Conservation (phyloP, 2,113 vertebrate genomes). For the Spilogale gracilis region DNA sequence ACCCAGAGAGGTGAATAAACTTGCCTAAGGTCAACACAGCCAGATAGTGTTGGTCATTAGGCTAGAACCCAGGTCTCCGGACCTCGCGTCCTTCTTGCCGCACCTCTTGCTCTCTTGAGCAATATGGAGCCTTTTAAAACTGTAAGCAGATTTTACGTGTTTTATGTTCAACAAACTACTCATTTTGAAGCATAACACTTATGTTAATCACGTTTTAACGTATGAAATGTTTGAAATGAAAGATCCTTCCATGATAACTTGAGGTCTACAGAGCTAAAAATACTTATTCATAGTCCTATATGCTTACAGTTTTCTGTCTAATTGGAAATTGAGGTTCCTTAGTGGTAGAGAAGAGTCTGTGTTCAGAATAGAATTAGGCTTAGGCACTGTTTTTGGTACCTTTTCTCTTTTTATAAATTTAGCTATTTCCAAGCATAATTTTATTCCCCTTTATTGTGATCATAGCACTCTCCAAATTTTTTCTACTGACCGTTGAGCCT, state of each 20-base stretch:
- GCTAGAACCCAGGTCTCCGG: background rate
- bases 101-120: background rate
- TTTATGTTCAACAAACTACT: background rate
- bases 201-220: slow-evolving; percentile 48
- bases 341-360: background rate
- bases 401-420: slow-evolving; percentile 53
- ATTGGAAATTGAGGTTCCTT: slow-evolving; percentile 17
- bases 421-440: slow-evolving; percentile 37
- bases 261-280: slow-evolving; percentile 15
- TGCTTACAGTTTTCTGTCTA: slow-evolving; percentile 40
- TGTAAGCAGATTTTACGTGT: background rate
- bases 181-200: background rate
- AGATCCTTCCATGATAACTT: background rate
- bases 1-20: background rate
- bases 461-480: background rate
- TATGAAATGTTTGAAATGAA: slow-evolving; percentile 45
- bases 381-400: slow-evolving; percentile 1
- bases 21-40: background rate
- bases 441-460: slow-evolving; percentile 55
- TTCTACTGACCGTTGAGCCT: slow-evolving; percentile 57
- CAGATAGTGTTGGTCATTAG: background rate
- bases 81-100: background rate
- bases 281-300: background rate
- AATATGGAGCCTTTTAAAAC: slow-evolving; percentile 9
- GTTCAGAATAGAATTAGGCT: slow-evolving; percentile 22